Evolutionary conservation across 2,797 vertebrate species (phyloP).

Genomic region (Lepidocolaptes lacrymiger): DNA sequence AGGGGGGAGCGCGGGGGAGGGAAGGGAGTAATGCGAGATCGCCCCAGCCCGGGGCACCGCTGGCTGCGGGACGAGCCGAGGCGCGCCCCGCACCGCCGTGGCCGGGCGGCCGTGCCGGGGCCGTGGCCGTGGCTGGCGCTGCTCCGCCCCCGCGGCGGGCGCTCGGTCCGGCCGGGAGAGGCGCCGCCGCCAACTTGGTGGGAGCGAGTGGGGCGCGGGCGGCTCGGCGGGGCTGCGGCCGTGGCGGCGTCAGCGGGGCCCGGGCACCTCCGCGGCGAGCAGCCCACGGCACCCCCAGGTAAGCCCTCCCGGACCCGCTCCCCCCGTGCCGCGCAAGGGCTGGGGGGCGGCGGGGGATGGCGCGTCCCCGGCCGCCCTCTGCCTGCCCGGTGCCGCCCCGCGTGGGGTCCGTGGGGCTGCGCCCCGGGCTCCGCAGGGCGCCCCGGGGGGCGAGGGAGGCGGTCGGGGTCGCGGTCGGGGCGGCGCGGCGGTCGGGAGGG

Average conservation of each 20-base stretch:
- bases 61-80: not conserved
- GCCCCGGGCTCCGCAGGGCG: not conserved
- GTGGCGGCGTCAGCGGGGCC: not conserved
- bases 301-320: not conserved
- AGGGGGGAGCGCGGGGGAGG: slow-evolving; percentile 7
- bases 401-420: not conserved
- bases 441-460: no score
- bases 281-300: slow-evolving; percentile 6
- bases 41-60: not conserved
- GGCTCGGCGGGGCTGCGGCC: not conserved
- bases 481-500: not conserved
- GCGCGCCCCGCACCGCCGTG: not conserved
- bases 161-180: slow-evolving; percentile 1
- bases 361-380: not conserved
- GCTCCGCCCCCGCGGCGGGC: slow-evolving; percentile 20
- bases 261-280: not conserved
- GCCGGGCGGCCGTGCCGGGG: not conserved
- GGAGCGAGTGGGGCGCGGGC: not conserved
- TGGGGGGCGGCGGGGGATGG: not conserved
- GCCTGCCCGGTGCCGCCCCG: not conserved
- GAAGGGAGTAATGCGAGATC: not conserved
- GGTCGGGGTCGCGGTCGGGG: not conserved
- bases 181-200: slow-evolving; percentile 10
- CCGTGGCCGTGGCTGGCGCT: not conserved
- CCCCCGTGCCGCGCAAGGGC: not conserved